These are phyloP conservation scores for Athene noctua DNA, from an alignment of 2,113 vertebrate genomes.

Conservation along the genomic window DNA sequence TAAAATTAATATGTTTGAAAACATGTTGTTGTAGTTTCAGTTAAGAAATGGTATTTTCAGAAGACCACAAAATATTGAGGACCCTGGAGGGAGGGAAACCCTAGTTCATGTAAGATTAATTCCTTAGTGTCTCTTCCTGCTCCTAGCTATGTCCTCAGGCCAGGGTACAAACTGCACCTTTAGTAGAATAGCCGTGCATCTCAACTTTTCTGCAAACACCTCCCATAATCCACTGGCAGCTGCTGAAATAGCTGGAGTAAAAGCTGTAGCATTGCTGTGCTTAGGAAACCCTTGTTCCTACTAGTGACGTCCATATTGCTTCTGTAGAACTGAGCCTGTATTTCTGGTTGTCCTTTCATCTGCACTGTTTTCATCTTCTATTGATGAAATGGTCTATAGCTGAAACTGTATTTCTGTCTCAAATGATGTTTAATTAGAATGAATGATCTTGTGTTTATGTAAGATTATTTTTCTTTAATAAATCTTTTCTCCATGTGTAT, in stretches of 20 bases:
- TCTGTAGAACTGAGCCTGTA: neutral
- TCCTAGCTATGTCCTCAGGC: neutral
- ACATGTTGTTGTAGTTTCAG: neutral
- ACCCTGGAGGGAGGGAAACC: neutral
- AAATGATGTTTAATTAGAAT: constrained; percentile 72
- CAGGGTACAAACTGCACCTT: neutral
- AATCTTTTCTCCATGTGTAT: constrained; percentile 64
- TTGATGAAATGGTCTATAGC: neutral
- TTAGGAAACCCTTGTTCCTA: neutral
- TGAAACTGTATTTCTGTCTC: constrained; percentile 42
- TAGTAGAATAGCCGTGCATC: neutral
- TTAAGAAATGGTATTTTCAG: neutral
- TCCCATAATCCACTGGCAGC: neutral
- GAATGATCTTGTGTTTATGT: constrained; percentile 55
- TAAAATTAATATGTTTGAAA: neutral
- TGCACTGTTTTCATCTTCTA: neutral
- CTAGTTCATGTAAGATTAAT: neutral
- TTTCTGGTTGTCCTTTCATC: constrained; percentile 29
- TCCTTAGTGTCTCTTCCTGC: neutral
- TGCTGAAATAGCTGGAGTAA: neutral
- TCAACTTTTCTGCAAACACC: neutral
- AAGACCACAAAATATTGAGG: neutral
- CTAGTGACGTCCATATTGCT: neutral
- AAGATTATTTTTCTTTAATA: constrained; percentile 75
- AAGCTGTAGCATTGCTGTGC: neutral